Percentiles rank a stretch among this genome's conserved stretches.
Conservation (phyloP, 2,888 invertebrate genomes). For the Acrobasis repandana region DNA sequence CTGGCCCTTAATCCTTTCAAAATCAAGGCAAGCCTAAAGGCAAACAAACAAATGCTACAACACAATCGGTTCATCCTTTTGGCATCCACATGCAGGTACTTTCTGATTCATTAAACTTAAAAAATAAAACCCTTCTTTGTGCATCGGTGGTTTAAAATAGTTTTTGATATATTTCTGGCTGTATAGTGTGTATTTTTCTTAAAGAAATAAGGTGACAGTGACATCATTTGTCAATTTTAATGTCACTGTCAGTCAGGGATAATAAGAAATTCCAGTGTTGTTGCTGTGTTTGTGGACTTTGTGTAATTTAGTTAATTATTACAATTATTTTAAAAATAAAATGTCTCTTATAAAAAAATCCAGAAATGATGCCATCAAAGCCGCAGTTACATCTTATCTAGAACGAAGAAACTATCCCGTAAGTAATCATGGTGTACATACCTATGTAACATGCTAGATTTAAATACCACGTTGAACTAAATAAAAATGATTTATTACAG, state of each 20-base stretch:
- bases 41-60: too few relatives aligned
- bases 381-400: constrained; percentile 86
- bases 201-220: background rate
- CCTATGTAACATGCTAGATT: background rate
- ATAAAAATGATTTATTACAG: constrained; percentile 59
- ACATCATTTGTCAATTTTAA: background rate
- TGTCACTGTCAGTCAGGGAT: background rate
- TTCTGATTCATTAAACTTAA: too few relatives aligned
- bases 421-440: constrained; percentile 43
- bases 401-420: constrained; percentile 87
- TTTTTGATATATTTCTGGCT: too few relatives aligned
- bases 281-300: too few relatives aligned
- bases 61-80: too few relatives aligned
- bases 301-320: too few relatives aligned
- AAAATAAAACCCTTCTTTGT: too few relatives aligned
- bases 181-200: background rate
- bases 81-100: too few relatives aligned
- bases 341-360: constrained; percentile 81
- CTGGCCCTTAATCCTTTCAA: too few relatives aligned
- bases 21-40: too few relatives aligned
- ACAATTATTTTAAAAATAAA: background rate
- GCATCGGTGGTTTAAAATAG: too few relatives aligned
- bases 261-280: too few relatives aligned
- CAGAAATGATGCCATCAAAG: constrained; percentile 86
- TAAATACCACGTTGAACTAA: background rate